Base-by-base conservation (phyloP, 2,888 invertebrate species). In the Erannis defoliaria region DNA sequence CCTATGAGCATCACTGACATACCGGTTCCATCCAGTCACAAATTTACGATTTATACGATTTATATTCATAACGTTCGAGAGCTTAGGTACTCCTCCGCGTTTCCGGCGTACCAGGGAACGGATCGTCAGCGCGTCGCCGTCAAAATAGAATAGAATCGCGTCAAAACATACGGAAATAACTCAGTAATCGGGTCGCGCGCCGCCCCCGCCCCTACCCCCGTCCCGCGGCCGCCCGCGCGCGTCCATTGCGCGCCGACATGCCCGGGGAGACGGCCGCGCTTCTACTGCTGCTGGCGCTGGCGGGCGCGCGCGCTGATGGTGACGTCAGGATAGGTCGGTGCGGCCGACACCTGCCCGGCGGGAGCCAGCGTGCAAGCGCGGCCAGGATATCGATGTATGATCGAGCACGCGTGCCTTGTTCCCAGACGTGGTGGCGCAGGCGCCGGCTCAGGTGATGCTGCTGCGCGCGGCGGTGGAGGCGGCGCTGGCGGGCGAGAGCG, bases 361-460 rank as follows among this genome's bases (percentile, higher is more conserved):
- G 19, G 12, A 9, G 19, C 21, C 2, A 1, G 16, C 12, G 16
- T 0, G 14, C 5, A 0, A 1, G 12, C n/a, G 12, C 10, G 3
- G 2, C 12, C 31, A n/a, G n/a, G n/a, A n/a, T n/a, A n/a, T n/a
- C n/a, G n/a, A n/a, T n/a, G n/a, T n/a, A n/a, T n/a, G n/a, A n/a
- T n/a, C n/a, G n/a, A n/a, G n/a, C n/a, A n/a, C 10, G 37, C 1
- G 29, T 1, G 53, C 31, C 43, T 37, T 50, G 58, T 49, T 16
- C 21, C 45, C 73, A 81, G 82, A 81, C 8, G 82, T 82, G 64
- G 77, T 83, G 73, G 83, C 81, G 72, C 68, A 65, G 61, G 46
- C 67, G 59, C 77, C 78, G 66, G 65, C 43, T 68, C 71, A 68
- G 62, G 78, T 72, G 64, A 68, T 65, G 75, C 70, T 66, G 71